Base-by-base conservation (phyloP, 2,113 vertebrate species). In the Phyllopteryx taeniolatus region DNA sequence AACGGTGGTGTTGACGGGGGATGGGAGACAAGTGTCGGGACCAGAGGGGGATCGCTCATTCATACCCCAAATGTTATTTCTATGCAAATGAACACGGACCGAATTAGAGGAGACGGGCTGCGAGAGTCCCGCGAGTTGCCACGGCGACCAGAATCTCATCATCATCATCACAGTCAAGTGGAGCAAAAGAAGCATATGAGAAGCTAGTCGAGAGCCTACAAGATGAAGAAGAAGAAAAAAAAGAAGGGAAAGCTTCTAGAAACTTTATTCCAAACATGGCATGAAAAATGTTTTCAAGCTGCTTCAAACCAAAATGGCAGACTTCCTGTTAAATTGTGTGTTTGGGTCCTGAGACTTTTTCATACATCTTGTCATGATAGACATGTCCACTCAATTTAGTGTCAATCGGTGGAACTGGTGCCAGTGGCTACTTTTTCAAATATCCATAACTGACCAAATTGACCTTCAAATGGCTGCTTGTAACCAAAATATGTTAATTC, bases 1-100 rank as follows among this genome's bases (percentile, higher is more conserved):
- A 75, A 80, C 73, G 81, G 82, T 75, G 47, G 20, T 9, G 19
- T 39, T 71, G 84, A 84, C 80, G 70, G 79, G 73, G 57, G 72
- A 27, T 78, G 76, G 78, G 27, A 75, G 64, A 82, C 77, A 74
- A 74, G 67, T 81, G 80, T 72, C 20, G 80, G 73, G 79, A 87
- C 85, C 76, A 86, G 75, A 87, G 82, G 35, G 59, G 79, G 76
- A 87, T 78, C 67, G 35, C 73, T 82, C 85, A 75, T 85, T 92
- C 75, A 83, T 53, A 87, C 88, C 83, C 83, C 88, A 86, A 93
- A 93, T 90, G 90, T 88, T 92, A 92, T 94, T 94, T 93, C 90
- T 93, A 93, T 91, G 92, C 92, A 91, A 94, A 94, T 82, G 77
- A 90, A 90, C 91, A 83, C 85, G 85, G 88, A 86, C 39, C 35